These are phyloP conservation scores for Trachymyrmex septentrionalis DNA, from an alignment of 1,140 invertebrate genomes.

Conservation along the genomic window DNA sequence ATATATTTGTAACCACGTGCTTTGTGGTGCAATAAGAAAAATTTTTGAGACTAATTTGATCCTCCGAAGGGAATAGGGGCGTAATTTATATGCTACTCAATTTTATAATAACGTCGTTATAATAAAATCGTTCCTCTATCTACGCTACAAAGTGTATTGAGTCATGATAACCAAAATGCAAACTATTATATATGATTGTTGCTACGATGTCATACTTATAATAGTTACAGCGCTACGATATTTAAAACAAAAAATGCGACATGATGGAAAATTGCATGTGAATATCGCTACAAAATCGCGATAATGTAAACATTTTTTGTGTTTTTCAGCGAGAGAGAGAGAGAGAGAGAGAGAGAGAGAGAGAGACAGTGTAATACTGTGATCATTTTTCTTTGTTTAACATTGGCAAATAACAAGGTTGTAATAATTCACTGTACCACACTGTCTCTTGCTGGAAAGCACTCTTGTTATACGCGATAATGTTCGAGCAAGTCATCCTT, in stretches of 20 bases:
- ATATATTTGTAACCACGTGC: conserved; percentile 45
- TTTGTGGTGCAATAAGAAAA: conserved; percentile 35
- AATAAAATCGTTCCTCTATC: not conserved
- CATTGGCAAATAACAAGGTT: no score
- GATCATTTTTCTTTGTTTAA: no score
- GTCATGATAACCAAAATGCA: not conserved
- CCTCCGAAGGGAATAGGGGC: conserved; percentile 35
- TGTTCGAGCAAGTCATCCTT: not conserved
- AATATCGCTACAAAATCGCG: not conserved
- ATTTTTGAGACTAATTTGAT: conserved; percentile 26
- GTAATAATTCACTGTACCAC: no score
- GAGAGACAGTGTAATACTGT: no score
- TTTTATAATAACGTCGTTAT: not conserved
- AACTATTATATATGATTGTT: not conserved
- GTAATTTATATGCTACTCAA: conserved; percentile 2
- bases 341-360: no score
- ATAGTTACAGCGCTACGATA: not conserved
- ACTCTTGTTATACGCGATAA: not conserved
- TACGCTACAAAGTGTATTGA: conserved; percentile 8
- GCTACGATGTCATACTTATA: conserved; percentile 11
- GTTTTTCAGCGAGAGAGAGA: no score
- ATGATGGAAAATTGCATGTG: not conserved
- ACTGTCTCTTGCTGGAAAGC: no score
- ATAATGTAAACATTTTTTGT: not conserved
- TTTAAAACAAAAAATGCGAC: not conserved